Percentiles rank a stretch among this genome's conserved stretches.
These are phyloP conservation scores for Pseudoips prasinana DNA, from an alignment of 2,888 invertebrate genomes.

Conservation along the genomic window DNA sequence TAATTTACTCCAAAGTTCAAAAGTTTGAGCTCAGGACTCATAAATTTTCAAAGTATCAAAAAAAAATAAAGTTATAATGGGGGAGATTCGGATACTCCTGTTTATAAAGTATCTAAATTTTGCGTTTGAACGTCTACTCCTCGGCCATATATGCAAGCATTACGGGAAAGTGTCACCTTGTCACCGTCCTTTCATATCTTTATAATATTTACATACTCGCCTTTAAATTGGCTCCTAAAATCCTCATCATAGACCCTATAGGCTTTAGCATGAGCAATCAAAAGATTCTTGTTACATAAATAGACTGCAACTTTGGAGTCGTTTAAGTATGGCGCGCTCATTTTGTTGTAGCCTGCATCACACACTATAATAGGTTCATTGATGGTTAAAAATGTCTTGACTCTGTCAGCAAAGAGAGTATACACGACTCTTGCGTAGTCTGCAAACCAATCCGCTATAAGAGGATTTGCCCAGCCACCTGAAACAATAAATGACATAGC, in stretches of 20 bases:
- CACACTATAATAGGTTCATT: neutral
- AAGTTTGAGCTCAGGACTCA: no score
- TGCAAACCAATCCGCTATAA: conserved; percentile 74
- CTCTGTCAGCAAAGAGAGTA: conserved; percentile 79
- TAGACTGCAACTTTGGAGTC: conserved; percentile 13
- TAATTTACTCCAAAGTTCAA: no score
- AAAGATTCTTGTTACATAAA: conserved; percentile 73
- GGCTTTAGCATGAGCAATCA: conserved; percentile 84
- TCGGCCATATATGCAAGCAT: no score
- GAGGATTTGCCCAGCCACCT: conserved; percentile 83
- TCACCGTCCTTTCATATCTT: no score
- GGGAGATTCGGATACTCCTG: no score
- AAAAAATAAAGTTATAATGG: neutral
- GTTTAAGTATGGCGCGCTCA: conserved; percentile 16
- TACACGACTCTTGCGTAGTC: conserved; percentile 81
- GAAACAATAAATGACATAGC: conserved; percentile 1
- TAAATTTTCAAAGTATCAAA: no score
- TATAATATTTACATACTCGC: no score
- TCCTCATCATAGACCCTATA: conserved; percentile 78
- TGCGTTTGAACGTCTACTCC: no score
- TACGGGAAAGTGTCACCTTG: no score
- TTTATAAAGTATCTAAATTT: no score
- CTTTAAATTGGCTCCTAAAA: conserved; percentile 51
- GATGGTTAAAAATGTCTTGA: conserved; percentile 30
- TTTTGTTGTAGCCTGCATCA: conserved; percentile 2